Conservation (phyloP, 2,797 vertebrate genomes). For the Nothura maculosa region DNA sequence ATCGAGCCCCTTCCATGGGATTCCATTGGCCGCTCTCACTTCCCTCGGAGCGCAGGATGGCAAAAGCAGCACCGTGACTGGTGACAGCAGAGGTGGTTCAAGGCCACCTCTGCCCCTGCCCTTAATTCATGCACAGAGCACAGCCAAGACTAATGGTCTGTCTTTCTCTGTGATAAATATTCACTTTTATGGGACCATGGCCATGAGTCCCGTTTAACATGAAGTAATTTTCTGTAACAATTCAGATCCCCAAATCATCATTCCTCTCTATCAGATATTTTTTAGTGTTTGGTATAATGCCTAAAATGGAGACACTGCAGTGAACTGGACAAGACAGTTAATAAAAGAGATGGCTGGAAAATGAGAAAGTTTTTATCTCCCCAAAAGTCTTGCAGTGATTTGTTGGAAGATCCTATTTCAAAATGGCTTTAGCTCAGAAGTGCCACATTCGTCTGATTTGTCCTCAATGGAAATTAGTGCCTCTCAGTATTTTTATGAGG, state of each 20-base stretch:
- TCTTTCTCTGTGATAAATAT: constrained; percentile 11
- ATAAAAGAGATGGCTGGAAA: constrained; percentile 45
- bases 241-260: constrained; percentile 2
- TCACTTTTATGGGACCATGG: neutral
- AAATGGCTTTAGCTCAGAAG: constrained; percentile 28
- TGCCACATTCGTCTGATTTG: constrained; percentile 14
- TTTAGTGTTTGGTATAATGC: constrained; percentile 41
- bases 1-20: neutral
- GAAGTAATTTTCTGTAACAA: constrained; percentile 35
- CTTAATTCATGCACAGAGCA: neutral
- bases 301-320: constrained; percentile 16
- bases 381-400: constrained; percentile 26
- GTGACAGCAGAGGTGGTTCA: neutral
- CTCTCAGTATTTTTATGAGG: neutral
- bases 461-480: constrained; percentile 46
- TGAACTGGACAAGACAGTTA: constrained; percentile 28
- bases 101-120: constrained; percentile 21
- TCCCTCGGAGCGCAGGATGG: neutral
- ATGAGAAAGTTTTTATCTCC: constrained; percentile 28
- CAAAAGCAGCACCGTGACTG: neutral
- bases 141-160: neutral
- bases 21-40: neutral
- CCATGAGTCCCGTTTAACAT: constrained; percentile 34
- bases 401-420: constrained; percentile 36
- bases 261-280: constrained; percentile 23